Evolutionary conservation across 1,140 invertebrate species (phyloP).

Genomic region (Paracyclopina nana): DNA sequence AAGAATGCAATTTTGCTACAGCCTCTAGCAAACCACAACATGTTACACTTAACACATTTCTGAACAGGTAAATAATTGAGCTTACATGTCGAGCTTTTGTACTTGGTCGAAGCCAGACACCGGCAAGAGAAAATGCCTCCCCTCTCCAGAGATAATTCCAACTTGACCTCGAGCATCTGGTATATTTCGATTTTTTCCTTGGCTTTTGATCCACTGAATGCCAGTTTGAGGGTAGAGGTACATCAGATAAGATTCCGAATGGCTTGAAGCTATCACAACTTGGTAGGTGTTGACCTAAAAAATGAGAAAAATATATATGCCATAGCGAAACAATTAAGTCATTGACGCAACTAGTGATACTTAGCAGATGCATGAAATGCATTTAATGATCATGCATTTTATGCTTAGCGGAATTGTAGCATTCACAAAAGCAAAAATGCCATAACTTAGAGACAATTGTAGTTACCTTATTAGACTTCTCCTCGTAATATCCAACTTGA

Average conservation of each 20-base stretch:
- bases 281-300: conserved; percentile 53
- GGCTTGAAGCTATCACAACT: conserved; percentile 58
- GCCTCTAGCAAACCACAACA: too few relatives aligned
- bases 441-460: not conserved
- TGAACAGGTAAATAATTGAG: too few relatives aligned
- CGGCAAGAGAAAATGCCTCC: conserved; percentile 43
- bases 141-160: conserved; percentile 60
- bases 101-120: conserved; percentile 74
- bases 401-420: not conserved
- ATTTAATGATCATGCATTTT: not conserved
- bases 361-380: not conserved
- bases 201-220: conserved; percentile 70
- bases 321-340: not conserved
- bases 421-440: not conserved
- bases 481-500: conserved; percentile 42
- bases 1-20: too few relatives aligned
- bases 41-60: too few relatives aligned
- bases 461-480: conserved; percentile 35
- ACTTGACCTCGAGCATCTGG: conserved; percentile 74
- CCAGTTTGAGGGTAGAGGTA: conserved; percentile 67
- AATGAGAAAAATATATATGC: conserved; percentile 14
- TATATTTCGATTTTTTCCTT: conserved; percentile 35
- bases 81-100: conserved; percentile 45
- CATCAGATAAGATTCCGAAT: conserved; percentile 54
- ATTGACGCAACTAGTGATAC: not conserved